Conservation (phyloP, 2,797 vertebrate genomes). For the Acanthis flammea region DNA sequence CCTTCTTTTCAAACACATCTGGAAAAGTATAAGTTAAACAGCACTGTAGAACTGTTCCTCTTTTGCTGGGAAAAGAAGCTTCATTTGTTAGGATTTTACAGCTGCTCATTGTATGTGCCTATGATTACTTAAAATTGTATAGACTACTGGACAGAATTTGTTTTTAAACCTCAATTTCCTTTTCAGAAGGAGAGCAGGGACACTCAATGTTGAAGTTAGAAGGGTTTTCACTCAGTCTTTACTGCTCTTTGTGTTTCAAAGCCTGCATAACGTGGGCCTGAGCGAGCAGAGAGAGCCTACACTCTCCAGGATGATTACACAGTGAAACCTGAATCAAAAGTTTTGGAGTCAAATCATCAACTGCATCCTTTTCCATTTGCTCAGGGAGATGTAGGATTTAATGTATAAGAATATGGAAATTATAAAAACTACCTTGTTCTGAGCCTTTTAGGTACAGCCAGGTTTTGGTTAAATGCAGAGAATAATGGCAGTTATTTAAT, state of each 20-base stretch:
- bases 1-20: not conserved
- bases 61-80: not conserved
- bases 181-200: not conserved
- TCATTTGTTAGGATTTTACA: not conserved
- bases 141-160: not conserved
- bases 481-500: not conserved
- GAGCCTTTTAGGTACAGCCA: not conserved
- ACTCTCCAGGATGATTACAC: not conserved
- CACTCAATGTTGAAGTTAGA: not conserved
- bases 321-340: not conserved
- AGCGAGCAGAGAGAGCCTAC: not conserved
- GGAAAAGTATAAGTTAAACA: not conserved
- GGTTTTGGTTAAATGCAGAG: not conserved
- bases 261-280: not conserved
- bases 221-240: not conserved
- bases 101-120: not conserved
- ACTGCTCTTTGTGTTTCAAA: not conserved
- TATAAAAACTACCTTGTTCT: not conserved
- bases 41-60: not conserved
- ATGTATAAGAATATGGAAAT: not conserved
- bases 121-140: not conserved
- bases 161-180: not conserved
- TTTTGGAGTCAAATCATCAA: not conserved
- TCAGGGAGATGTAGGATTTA: not conserved
- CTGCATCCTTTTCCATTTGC: not conserved